phyloP scores from a whole-genome alignment of 1,140 invertebrate species.

The Plutomurus gul region DNA sequence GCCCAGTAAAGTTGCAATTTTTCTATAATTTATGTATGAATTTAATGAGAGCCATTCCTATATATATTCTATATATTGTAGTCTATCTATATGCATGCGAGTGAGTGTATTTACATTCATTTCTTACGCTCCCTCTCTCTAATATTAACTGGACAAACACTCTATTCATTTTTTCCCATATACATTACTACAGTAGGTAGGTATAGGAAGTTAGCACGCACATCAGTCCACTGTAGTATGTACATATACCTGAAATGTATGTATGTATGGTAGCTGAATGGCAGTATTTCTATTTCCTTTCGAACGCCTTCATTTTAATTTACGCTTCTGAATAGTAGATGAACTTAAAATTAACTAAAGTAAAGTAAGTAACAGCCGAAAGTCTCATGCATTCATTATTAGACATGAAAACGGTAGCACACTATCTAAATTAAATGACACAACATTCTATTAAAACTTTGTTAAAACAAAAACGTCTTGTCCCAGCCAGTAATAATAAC shows the following conservation, averaged over 20 bases:
- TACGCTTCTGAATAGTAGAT: neutral
- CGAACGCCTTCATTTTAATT: neutral
- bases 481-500: neutral
- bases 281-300: neutral
- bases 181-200: too few species aligned
- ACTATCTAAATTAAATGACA: neutral
- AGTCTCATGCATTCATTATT: constrained; percentile 16
- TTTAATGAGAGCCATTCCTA: neutral
- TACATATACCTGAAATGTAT: too few species aligned
- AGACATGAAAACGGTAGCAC: neutral
- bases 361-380: constrained; percentile 6
- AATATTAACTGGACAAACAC: too few species aligned
- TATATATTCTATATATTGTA: too few species aligned
- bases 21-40: constrained; percentile 21
- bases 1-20: constrained; percentile 20
- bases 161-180: too few species aligned
- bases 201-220: too few species aligned
- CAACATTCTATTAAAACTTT: neutral
- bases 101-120: too few species aligned
- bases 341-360: neutral
- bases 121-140: too few species aligned
- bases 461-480: neutral
- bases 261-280: too few species aligned
- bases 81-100: too few species aligned
- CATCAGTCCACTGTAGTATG: too few species aligned